phyloP scores from a whole-genome alignment of 2,888 invertebrate genomes.

The Penaeus monodon region DNA sequence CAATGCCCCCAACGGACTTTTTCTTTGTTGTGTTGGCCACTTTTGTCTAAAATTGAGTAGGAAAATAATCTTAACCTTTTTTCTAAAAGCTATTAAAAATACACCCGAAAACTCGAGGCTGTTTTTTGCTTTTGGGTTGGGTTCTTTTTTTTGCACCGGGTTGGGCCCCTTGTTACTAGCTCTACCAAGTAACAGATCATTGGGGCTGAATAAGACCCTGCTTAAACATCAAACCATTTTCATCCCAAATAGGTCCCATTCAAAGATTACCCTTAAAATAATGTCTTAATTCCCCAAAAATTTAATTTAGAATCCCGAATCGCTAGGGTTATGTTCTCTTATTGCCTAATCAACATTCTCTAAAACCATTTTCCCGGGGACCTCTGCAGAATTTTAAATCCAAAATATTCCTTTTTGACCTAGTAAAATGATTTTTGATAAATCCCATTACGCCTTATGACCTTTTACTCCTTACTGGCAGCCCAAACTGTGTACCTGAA shows the following conservation, averaged over 20 bases:
- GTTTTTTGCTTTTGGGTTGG: too few species aligned
- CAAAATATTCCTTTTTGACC: constrained; percentile 7
- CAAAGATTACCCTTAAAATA: constrained; percentile 17
- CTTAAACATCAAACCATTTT: constrained; percentile 27
- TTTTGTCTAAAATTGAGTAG: neutral
- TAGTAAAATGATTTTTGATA: neutral
- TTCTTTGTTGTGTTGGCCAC: constrained; percentile 1
- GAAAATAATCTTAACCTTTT: constrained; percentile 6
- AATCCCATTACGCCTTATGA: neutral
- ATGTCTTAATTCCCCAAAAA: constrained; percentile 34
- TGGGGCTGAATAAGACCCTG: constrained; percentile 28
- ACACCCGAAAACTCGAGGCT: neutral
- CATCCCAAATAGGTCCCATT: constrained; percentile 31
- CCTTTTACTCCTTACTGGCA: constrained; percentile 32
- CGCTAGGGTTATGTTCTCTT: constrained; percentile 7
- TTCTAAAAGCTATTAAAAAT: constrained; percentile 2
- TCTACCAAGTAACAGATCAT: constrained; percentile 15
- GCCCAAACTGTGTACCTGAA: constrained; percentile 24
- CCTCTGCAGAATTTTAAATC: constrained; percentile 39
- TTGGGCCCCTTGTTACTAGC: constrained; percentile 1
- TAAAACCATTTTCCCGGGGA: constrained; percentile 22
- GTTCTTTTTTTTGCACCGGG: too few species aligned
- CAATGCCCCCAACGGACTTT: neutral
- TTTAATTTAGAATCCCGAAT: constrained; percentile 31
- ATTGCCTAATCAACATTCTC: constrained; percentile 10